These are phyloP conservation scores for Biston betularia DNA, from an alignment of 2,888 invertebrate species.

Conservation along the genomic window DNA sequence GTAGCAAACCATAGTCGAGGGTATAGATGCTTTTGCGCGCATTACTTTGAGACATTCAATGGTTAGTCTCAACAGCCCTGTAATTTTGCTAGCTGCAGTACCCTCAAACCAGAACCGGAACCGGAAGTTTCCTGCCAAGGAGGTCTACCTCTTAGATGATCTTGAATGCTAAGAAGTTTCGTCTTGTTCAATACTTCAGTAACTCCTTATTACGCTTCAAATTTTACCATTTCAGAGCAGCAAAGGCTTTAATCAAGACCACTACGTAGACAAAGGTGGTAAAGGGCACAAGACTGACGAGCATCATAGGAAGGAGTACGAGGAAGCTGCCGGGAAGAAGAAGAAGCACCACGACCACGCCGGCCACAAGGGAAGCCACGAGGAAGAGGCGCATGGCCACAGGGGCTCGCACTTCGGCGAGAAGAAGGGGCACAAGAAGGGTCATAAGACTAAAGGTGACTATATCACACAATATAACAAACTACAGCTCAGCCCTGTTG, in stretches of 20 bases:
- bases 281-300: conserved; percentile 87
- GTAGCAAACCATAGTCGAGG: too few relatives aligned
- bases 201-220: not conserved
- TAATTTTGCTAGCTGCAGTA: too few relatives aligned
- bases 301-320: conserved; percentile 86
- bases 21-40: too few relatives aligned
- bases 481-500: too few relatives aligned
- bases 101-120: too few relatives aligned
- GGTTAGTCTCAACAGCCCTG: too few relatives aligned
- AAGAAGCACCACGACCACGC: conserved; percentile 88
- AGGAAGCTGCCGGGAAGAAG: conserved; percentile 88
- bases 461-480: not conserved
- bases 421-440: conserved; percentile 92
- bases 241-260: conserved; percentile 86
- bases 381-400: conserved; percentile 89
- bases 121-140: too few relatives aligned
- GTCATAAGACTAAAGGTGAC: conserved; percentile 90
- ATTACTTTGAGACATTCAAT: too few relatives aligned
- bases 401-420: conserved; percentile 90
- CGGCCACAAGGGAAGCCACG: conserved; percentile 88
- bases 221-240: conserved; percentile 65
- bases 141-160: too few relatives aligned
- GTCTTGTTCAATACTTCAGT: too few relatives aligned
- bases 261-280: conserved; percentile 86
- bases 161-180: too few relatives aligned